Evolutionary conservation across 2,888 invertebrate genomes (phyloP).

Genomic region (Hirtodrosophila trivittata): DNA sequence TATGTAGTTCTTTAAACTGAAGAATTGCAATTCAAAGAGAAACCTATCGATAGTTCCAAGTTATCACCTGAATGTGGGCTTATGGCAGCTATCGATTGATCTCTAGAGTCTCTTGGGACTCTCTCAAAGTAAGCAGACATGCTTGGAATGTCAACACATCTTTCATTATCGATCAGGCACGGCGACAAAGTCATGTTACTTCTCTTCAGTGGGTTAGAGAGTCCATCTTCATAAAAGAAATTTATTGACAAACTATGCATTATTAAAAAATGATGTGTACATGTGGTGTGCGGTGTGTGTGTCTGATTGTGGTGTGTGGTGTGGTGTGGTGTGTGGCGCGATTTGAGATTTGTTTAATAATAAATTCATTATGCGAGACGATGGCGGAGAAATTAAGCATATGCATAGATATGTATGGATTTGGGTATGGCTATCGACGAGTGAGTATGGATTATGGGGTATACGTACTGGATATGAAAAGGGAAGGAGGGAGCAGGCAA

Average conservation of each 20-base stretch:
- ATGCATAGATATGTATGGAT: constrained; percentile 57
- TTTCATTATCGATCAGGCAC: too few species aligned
- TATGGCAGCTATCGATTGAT: too few species aligned
- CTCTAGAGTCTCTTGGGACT: too few species aligned
- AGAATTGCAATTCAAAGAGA: too few species aligned
- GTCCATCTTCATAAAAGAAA: constrained; percentile 69
- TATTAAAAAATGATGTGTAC: constrained; percentile 81
- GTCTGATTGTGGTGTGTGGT: constrained; percentile 13
- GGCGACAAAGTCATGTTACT: background rate
- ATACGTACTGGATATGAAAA: background rate
- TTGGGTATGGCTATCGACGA: background rate
- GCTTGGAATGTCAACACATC: too few species aligned
- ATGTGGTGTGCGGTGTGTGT: constrained; percentile 60
- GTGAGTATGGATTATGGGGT: constrained; percentile 9
- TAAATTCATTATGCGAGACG: constrained; percentile 73
- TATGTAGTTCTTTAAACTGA: too few species aligned
- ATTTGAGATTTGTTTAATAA: constrained; percentile 75
- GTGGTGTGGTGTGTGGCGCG: constrained; percentile 41
- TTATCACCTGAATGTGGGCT: too few species aligned
- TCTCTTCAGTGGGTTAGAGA: background rate
- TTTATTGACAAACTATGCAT: constrained; percentile 79
- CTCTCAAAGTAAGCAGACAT: too few species aligned
- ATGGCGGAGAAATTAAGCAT: constrained; percentile 71
- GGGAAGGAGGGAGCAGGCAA: constrained; percentile 23
- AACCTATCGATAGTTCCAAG: too few species aligned